Evolutionary conservation across 2,113 vertebrate genomes (phyloP).

Genomic region (Trinectes maculatus): DNA sequence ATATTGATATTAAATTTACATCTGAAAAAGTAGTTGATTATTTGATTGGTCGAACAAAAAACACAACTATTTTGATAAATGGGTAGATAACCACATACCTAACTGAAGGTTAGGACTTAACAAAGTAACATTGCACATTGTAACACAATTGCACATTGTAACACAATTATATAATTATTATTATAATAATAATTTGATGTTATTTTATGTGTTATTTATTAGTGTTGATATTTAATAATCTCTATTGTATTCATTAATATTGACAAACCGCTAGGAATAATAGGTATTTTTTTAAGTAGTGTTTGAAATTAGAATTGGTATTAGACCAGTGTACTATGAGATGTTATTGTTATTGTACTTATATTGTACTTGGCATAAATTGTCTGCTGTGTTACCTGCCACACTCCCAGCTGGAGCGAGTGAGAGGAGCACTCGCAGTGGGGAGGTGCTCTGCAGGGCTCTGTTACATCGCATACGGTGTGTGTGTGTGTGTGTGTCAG

Average conservation of each 20-base stretch:
- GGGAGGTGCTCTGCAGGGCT: slow-evolving; percentile 41
- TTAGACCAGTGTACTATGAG: not conserved
- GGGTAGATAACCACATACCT: too few species aligned
- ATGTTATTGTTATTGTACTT: not conserved
- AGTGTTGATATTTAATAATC: not conserved
- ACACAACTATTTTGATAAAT: slow-evolving; percentile 6
- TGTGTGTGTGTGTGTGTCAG: slow-evolving; percentile 36
- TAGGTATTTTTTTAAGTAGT: not conserved
- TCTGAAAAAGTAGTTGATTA: not conserved
- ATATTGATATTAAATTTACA: not conserved
- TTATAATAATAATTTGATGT: too few species aligned
- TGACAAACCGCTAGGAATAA: too few species aligned
- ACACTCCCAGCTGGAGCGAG: slow-evolving; percentile 46
- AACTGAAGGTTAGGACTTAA: not conserved
- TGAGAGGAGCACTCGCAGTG: slow-evolving; percentile 57
- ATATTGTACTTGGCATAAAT: slow-evolving; percentile 6
- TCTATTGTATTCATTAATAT: too few species aligned
- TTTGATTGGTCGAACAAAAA: not conserved
- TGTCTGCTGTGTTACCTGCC: slow-evolving; percentile 49
- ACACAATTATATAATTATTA: too few species aligned
- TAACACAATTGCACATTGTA: not conserved
- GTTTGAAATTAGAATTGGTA: not conserved
- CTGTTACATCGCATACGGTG: slow-evolving; percentile 44
- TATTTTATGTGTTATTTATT: not conserved
- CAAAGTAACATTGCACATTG: not conserved